Evolutionary conservation across 2,113 vertebrate genomes (phyloP).

Genomic region (Nansenia antarctica): DNA sequence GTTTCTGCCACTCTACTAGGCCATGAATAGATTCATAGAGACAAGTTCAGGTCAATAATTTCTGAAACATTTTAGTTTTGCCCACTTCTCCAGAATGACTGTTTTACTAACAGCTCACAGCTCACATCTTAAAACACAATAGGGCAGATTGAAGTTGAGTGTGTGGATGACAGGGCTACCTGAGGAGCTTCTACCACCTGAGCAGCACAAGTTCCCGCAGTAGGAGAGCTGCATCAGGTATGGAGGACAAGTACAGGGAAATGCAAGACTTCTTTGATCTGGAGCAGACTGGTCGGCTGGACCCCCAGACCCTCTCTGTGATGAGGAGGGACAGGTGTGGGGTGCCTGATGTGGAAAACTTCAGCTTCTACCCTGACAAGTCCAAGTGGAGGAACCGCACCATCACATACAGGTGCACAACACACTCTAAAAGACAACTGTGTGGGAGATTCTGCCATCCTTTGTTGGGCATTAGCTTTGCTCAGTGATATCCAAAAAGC

Average conservation of each 20-base stretch:
- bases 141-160: too few species aligned
- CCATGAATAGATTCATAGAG: too few species aligned
- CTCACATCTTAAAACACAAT: too few species aligned
- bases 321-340: slow-evolving; percentile 61
- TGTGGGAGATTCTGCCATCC: background rate
- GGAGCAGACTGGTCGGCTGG: slow-evolving; percentile 46
- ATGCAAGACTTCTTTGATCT: slow-evolving; percentile 68
- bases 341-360: slow-evolving; percentile 64
- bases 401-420: slow-evolving; percentile 69
- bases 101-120: too few species aligned
- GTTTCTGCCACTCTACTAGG: too few species aligned
- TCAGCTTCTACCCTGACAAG: slow-evolving; percentile 50
- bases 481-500: background rate
- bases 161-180: slow-evolving; percentile 49
- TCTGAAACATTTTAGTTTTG: too few species aligned
- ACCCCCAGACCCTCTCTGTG: slow-evolving; percentile 46
- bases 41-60: too few species aligned
- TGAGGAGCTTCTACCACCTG: slow-evolving; percentile 52
- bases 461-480: background rate
- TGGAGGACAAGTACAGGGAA: slow-evolving; percentile 53
- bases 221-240: background rate
- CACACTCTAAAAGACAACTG: background rate
- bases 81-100: too few species aligned
- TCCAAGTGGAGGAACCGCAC: slow-evolving; percentile 67
- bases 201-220: background rate